Base-by-base conservation (phyloP, 2,888 invertebrate species). In the Plagodis pulveraria region DNA sequence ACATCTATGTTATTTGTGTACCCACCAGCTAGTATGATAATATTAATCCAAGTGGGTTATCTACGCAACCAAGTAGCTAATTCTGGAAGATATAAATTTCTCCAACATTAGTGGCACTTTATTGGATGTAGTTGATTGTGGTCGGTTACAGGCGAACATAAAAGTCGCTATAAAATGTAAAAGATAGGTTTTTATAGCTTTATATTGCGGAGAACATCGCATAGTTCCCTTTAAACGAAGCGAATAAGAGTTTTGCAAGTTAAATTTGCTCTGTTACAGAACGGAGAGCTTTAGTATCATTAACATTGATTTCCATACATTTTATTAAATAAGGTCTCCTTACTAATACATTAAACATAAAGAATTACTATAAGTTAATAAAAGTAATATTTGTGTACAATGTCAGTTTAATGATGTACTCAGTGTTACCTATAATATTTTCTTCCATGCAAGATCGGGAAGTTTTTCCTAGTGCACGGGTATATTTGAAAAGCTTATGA, bases 141-240 rank as follows among this genome's bases (percentile, higher is more conserved):
- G 65, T 64, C 63, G 60, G 69, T 66, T 63, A 63, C 63, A 63
- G 52, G 48, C 60, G 55, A 52, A 63, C 66, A 67, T 69, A 69
- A 69, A 69, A 65, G 66, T 66, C 50, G 63, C 66, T 65, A 69
- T 69, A 66, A 69, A 69, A 69, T 64, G 60, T 63, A 67, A 65
- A 66, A 69, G 66, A 69, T 66, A 69, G 62, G 58, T 61, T 66
- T 68, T 66, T 65, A 69, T 66, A 65, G 66, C 65, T 57, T 65
- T 58, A 69, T 66, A 56, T 58, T 59, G 61, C 62, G 57, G 34
- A 50, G 60, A 62, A 65, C 62, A 65, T 58, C 57, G 62, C 59
- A 56, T 65, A 67, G 65, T 67, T 62, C 54, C 57, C 53, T 52
- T 56, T 52, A 60, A 63, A 60, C 60, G 65, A 62, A 62, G 60